Evolutionary conservation across 1,140 invertebrate species (phyloP).

Genomic region (Drosophila setifemur): DNA sequence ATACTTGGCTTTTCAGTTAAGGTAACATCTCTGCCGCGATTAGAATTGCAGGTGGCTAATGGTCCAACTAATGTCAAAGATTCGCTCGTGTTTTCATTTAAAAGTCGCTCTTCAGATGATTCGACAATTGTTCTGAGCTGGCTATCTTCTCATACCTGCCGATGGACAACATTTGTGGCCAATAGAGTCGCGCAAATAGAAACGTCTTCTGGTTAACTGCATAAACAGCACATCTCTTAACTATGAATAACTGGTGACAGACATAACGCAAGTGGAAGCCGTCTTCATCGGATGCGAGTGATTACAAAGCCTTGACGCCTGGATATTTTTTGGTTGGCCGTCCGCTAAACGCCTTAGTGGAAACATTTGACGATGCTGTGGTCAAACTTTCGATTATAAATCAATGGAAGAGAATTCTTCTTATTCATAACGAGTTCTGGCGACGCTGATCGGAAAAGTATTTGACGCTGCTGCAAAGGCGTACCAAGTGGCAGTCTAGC

Average conservation of each 20-base stretch:
- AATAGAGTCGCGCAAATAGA: constrained; percentile 18
- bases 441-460: constrained; percentile 48
- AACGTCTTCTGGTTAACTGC: too few relatives aligned
- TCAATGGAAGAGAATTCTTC: constrained; percentile 10
- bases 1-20: too few relatives aligned
- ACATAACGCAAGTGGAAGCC: too few relatives aligned
- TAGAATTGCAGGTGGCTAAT: too few relatives aligned
- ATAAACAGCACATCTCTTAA: too few relatives aligned
- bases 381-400: constrained; percentile 21
- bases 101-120: too few relatives aligned
- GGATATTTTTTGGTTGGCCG: constrained; percentile 1
- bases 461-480: constrained; percentile 23
- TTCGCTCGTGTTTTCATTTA: too few relatives aligned
- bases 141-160: constrained; percentile 33
- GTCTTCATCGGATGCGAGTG: too few relatives aligned
- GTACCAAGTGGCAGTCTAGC: constrained; percentile 38
- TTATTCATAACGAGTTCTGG: constrained; percentile 35
- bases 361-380: neutral
- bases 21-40: constrained; percentile 1
- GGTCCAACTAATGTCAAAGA: neutral
- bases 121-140: constrained; percentile 54
- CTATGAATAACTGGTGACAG: too few relatives aligned
- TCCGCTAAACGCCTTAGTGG: neutral
- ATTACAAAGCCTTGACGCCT: constrained; percentile 20
- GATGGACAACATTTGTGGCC: constrained; percentile 54